Base-by-base conservation (phyloP, 2,888 invertebrate genomes). In the Drosophila kanekoi region DNA sequence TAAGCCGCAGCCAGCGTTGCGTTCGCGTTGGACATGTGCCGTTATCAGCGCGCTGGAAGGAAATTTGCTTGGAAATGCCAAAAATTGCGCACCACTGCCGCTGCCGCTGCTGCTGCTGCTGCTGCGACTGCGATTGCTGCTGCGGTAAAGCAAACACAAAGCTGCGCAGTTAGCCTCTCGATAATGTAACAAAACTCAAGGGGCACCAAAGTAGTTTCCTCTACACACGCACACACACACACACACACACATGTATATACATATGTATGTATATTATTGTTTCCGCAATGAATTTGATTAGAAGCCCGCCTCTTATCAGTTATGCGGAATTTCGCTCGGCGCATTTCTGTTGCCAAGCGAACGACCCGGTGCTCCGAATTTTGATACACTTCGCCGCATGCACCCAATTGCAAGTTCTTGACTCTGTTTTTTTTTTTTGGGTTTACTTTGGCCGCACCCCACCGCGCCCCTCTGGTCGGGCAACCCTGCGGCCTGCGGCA, bases 251-350 rank as follows among this genome's bases (percentile, higher is more conserved):
- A 11, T 10, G 9, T 52, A 53, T 33, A 13, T 41, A 18, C 10
- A 20, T 51, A 4, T 64, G 14, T 47, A 18, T 16, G 9, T 43
- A 23, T 23, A 3, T 6, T 18, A 18, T 18, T 60, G 64, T 58
- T 84, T 81, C 85, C 87, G 85, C 72, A 63, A 66, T 66, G 47
- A 62, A 69, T 66, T 71, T 65, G 85, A 84, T 81, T 81, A 70
- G 83, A 23, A 58, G 48, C 28, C 18, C 37, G 58, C 45, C 49
- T 23, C 18, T 85, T 79, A 79, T 79, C 79, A 78, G 49, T 32
- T 58, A 38, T 48, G 51, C 58, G 54, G 59, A 60, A 65, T 64
- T 59, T 41, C 10, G 32, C 43, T 43, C 18, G 35, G 33, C 14
- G 33, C 28, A 51, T 49, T 57, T 56, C 33, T 44, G 49, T 58